A percentile compares a stretch with the other conserved stretches of the same genome.
phyloP scores from a whole-genome alignment of 2,797 vertebrate genomes.

The Anas acuta region DNA sequence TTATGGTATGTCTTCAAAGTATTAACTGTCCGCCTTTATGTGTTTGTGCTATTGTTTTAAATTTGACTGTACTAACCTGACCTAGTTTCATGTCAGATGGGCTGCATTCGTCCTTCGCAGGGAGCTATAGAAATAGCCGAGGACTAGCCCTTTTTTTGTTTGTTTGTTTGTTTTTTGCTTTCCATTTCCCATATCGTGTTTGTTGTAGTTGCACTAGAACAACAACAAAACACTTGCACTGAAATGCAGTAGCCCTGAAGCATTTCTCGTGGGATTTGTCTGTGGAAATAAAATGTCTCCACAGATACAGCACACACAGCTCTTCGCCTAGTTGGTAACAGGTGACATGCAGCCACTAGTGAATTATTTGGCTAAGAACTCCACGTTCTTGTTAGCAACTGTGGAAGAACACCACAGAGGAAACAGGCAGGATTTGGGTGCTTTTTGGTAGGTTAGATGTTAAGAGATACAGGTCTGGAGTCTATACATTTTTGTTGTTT shows the following conservation, averaged over 20 bases:
- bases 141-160: neutral
- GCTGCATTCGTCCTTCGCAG: neutral
- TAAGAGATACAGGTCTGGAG: neutral
- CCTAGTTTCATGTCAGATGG: neutral
- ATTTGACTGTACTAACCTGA: neutral
- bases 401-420: neutral
- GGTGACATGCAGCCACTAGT: neutral
- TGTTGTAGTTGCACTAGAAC: neutral
- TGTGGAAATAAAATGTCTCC: neutral
- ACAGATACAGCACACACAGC: neutral
- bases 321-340: neutral
- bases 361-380: neutral
- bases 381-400: neutral
- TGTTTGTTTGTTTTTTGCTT: neutral
- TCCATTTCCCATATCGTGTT: neutral
- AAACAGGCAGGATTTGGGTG: neutral
- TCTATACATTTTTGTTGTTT: accelerated
- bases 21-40: neutral
- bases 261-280: neutral
- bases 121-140: neutral
- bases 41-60: neutral
- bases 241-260: neutral
- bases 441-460: neutral
- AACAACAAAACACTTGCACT: neutral
- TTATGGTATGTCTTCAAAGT: neutral